These are phyloP conservation scores for Dromococcyx pavoninus DNA, from an alignment of 2,797 vertebrate genomes.

Conservation along the genomic window DNA sequence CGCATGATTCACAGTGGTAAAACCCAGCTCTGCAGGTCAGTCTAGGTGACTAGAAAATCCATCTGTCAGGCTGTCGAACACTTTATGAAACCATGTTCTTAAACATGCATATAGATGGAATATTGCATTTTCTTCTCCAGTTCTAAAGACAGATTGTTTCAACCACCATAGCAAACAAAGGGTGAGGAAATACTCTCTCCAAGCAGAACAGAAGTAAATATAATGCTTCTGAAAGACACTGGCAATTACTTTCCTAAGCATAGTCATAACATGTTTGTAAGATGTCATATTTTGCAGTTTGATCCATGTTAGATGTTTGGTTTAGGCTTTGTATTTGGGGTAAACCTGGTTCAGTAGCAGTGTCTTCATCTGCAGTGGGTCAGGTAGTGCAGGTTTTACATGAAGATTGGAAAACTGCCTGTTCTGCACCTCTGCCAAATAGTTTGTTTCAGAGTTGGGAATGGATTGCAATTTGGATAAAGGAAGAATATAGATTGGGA, in stretches of 20 bases:
- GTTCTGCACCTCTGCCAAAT: neutral
- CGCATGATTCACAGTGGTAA: neutral
- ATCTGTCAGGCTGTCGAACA: neutral
- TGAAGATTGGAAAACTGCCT: neutral
- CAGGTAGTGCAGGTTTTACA: neutral
- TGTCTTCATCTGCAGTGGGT: accelerated
- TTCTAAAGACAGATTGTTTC: neutral
- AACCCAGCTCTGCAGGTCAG: neutral
- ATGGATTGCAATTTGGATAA: neutral
- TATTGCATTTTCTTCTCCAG: neutral
- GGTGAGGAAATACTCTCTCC: neutral
- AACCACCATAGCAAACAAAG: neutral
- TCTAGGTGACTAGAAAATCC: neutral
- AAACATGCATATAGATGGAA: neutral
- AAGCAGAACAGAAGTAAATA: neutral
- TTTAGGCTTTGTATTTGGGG: neutral
- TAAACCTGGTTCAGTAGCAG: neutral
- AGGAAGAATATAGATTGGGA: neutral
- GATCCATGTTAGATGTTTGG: accelerated
- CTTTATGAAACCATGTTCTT: neutral
- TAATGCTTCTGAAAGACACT: neutral
- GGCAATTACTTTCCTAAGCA: neutral
- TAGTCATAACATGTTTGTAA: accelerated
- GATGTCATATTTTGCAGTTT: neutral
- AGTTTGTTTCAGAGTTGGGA: neutral